Base-by-base conservation (phyloP, 1,140 invertebrate genomes). In the Reticulitermes speratus region DNA sequence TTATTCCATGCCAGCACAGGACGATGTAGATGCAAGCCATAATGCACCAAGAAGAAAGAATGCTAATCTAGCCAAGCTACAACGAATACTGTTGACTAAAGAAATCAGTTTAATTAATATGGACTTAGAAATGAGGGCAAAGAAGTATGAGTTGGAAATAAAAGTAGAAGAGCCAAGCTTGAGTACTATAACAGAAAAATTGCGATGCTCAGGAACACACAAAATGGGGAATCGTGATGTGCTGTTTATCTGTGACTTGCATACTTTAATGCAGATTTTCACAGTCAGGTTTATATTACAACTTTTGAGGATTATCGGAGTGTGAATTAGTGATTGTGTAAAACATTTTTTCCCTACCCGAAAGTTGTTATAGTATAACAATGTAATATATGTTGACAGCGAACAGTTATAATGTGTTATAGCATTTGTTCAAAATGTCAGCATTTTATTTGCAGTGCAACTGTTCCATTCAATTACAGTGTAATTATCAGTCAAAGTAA, bases 151-250 rank as follows among this genome's bases (percentile, higher is more conserved):
- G 12, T n/a, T 85, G n/a, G 84, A 85, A 75, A 8, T 85, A 21
- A 55, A 75, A 55, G 84, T 85, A 14, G 52, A 85, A 75, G 48
- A 52, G 84, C 84, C 9, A 85, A 85, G 84, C 84, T 85, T 25
- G 84, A 75, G 5, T 85, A 85, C 45, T 85, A 85, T 52, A 55
- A 44, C 38, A 25, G 59, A 44, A 85, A 85, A 52, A 59, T 44
- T 55, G 48, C 84, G 3, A 23, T 85, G 84, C 59, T 85, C n/a
- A 25, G 32, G 38, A 52, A 75, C 12, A 75, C 59, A 52, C 8
- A 25, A 9, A 75, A 75, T 75, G 65, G 65, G n/a, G 25, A 75
- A 75, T 75, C 83, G 9, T 52, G 44, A 84, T 19, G 23, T 25
- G 16, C n/a, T 44, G n/a, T 44, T 84, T 0, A 7, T 7, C 25